Conservation (phyloP, 2,888 invertebrate genomes). For the Sarcophaga rosellei region DNA sequence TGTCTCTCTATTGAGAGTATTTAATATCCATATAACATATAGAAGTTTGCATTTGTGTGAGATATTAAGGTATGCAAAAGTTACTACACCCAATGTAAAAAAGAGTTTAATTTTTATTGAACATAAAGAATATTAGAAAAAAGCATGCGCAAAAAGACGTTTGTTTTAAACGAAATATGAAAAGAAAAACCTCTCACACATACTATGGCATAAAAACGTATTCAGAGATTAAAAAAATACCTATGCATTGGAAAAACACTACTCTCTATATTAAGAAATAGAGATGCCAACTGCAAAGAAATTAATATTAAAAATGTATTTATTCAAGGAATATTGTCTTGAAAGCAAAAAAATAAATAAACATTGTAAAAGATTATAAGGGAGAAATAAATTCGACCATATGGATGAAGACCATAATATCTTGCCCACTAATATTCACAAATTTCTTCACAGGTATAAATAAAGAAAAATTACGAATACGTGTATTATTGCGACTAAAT, state of each 20-base stretch:
- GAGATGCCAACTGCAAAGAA: conserved; percentile 40
- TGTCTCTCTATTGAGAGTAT: neutral
- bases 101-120: conserved; percentile 11
- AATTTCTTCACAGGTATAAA: too few relatives aligned
- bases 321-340: too few relatives aligned
- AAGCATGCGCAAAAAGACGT: conserved; percentile 63
- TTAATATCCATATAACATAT: neutral
- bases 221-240: conserved; percentile 38
- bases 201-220: conserved; percentile 10
- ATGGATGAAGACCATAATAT: too few relatives aligned
- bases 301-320: neutral
- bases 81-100: conserved; percentile 61
- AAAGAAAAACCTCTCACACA: neutral
- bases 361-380: too few relatives aligned
- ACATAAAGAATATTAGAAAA: conserved; percentile 30
- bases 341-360: too few relatives aligned
- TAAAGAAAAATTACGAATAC: too few relatives aligned
- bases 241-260: conserved; percentile 43
- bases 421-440: too few relatives aligned
- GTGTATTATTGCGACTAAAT: too few relatives aligned
- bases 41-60: neutral
- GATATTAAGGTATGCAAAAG: conserved; percentile 31
- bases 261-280: conserved; percentile 21
- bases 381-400: too few relatives aligned
- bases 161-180: conserved; percentile 27